These are phyloP conservation scores for Pelusios castaneus DNA, from an alignment of 2,113 vertebrate genomes.

Conservation along the genomic window DNA sequence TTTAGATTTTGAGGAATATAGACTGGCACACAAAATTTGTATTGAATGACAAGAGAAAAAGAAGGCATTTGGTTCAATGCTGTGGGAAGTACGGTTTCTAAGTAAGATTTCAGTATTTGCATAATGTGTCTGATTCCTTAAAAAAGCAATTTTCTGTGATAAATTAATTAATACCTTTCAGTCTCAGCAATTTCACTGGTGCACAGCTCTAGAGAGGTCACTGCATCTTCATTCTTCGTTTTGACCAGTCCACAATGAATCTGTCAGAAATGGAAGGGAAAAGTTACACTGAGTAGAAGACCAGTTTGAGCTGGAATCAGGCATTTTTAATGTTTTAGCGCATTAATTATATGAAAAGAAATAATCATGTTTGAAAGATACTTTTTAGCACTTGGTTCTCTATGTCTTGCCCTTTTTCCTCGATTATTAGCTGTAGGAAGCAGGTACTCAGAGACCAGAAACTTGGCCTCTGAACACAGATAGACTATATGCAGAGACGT, in stretches of 20 bases:
- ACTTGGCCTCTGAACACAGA: background rate
- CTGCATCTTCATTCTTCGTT: background rate
- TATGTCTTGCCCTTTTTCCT: background rate
- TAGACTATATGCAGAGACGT: background rate
- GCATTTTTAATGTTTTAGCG: background rate
- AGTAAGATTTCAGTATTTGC: background rate
- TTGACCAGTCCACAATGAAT: conserved; percentile 12
- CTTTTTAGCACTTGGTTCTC: background rate
- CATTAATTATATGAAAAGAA: background rate
- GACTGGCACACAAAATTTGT: background rate
- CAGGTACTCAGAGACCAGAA: background rate
- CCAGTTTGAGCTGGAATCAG: background rate
- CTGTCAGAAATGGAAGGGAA: conserved; percentile 31
- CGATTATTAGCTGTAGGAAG: background rate
- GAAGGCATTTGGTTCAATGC: background rate
- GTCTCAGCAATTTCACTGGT: conserved; percentile 39
- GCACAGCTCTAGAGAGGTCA: background rate
- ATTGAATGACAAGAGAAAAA: background rate
- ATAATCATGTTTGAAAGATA: background rate
- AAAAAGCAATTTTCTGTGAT: background rate
- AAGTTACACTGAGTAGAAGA: background rate
- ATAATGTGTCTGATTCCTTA: background rate
- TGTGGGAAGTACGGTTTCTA: background rate
- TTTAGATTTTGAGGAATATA: background rate
- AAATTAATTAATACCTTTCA: conserved; percentile 70